These are phyloP conservation scores for Heliconius erato DNA, from an alignment of 2,888 invertebrate genomes.

Conservation along the genomic window DNA sequence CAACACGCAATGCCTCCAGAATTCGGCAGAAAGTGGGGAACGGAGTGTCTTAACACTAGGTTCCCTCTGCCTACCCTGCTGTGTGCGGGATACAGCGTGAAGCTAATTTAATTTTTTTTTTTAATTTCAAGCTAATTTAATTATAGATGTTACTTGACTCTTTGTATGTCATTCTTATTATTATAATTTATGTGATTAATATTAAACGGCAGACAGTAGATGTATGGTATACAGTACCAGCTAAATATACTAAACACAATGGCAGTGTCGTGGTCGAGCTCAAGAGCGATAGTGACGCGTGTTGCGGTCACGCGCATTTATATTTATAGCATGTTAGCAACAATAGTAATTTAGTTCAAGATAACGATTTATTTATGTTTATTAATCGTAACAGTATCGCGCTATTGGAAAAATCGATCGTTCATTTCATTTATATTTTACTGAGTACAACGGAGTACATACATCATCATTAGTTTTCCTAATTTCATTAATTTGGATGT, in stretches of 20 bases:
- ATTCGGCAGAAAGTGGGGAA: no score
- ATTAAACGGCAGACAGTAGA: slow-evolving; percentile 28
- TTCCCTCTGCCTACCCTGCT: no score
- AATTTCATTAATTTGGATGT: not conserved
- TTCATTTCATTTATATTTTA: not conserved
- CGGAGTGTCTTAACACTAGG: no score
- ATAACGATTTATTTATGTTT: slow-evolving; percentile 42
- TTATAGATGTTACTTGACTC: not conserved
- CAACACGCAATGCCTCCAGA: no score
- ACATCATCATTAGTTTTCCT: not conserved
- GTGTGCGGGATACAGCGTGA: no score
- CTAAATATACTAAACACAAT: slow-evolving; percentile 82
- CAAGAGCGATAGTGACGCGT: slow-evolving; percentile 78
- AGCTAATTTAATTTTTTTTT: no score
- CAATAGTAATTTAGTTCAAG: slow-evolving; percentile 61
- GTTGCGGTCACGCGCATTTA: slow-evolving; percentile 70
- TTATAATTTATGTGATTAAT: not conserved
- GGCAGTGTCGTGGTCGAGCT: slow-evolving; percentile 82
- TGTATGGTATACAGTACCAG: slow-evolving; percentile 59
- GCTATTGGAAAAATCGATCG: not conserved
- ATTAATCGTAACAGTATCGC: slow-evolving; percentile 22
- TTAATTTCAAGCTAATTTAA: not conserved
- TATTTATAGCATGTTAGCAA: slow-evolving; percentile 72
- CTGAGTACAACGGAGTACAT: not conserved
- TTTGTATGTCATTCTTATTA: not conserved